A percentile compares a stretch with the other conserved stretches of the same genome.
Conservation (phyloP, 2,113 vertebrate species). For the Thinocorus orbignyianus region DNA sequence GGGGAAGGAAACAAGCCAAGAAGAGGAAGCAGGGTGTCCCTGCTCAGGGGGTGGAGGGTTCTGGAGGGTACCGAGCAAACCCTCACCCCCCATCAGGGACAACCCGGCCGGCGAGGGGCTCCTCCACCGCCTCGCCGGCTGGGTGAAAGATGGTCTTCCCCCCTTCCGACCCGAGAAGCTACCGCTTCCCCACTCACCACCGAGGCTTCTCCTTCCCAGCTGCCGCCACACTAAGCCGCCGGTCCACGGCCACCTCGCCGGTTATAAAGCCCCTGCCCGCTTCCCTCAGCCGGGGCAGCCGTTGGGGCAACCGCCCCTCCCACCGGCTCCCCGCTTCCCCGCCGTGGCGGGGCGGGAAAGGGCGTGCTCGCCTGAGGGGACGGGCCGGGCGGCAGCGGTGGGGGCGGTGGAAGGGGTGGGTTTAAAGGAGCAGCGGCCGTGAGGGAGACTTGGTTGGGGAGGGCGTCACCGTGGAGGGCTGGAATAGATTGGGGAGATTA, state of each 20-base stretch:
- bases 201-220: rapidly evolving
- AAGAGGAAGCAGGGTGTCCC: not conserved
- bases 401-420: rapidly evolving
- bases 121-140: not conserved
- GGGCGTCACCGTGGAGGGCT: no score
- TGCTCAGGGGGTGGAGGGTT: no score
- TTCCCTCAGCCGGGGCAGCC: not conserved
- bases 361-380: not conserved
- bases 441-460: not conserved
- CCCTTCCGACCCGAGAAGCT: no score
- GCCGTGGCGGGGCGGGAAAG: not conserved
- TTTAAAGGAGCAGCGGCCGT: not conserved
- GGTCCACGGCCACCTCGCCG: rapidly evolving
- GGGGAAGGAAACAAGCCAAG: no score
- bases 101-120: not conserved
- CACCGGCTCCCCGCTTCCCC: no score
- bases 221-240: rapidly evolving
- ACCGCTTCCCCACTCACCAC: not conserved
- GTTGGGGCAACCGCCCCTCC: not conserved
- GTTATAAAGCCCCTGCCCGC: not conserved
- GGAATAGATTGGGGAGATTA: no score
- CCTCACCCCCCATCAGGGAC: no score
- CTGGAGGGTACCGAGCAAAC: not conserved
- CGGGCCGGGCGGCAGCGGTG: not conserved
- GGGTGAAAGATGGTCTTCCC: rapidly evolving